phyloP scores from a whole-genome alignment of 2,888 invertebrate genomes.

The Eilema depressum region DNA sequence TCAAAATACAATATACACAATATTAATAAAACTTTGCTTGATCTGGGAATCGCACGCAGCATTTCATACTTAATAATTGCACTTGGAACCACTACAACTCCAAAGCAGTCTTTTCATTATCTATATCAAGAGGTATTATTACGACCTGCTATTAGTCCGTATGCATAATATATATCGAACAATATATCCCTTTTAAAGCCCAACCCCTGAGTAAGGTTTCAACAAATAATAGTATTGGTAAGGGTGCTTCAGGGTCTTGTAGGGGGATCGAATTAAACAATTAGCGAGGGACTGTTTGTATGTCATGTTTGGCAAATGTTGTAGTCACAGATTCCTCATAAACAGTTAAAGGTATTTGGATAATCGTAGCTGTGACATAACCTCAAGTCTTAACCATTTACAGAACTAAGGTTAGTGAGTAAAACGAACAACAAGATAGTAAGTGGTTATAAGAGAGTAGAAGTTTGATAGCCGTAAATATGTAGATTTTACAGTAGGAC shows the following conservation, averaged over 20 bases:
- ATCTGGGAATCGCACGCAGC: not conserved
- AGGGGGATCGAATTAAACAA: constrained; percentile 40
- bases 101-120: not conserved
- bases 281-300: constrained; percentile 30
- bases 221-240: constrained; percentile 41
- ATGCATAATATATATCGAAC: constrained; percentile 2
- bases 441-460: not conserved
- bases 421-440: not conserved
- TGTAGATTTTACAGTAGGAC: too few species aligned
- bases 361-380: not conserved
- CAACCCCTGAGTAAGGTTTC: constrained; percentile 34
- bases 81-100: not conserved
- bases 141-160: not conserved
- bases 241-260: constrained; percentile 15
- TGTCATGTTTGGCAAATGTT: constrained; percentile 15
- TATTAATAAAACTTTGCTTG: not conserved
- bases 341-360: not conserved
- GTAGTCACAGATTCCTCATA: constrained; percentile 3
- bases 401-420: not conserved
- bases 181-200: not conserved
- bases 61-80: not conserved
- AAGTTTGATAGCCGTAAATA: too few species aligned
- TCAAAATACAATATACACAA: too few species aligned
- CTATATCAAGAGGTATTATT: not conserved
- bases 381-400: not conserved